Conservation (phyloP, 2,888 invertebrate species). For the Neocrepidodera transversa region DNA sequence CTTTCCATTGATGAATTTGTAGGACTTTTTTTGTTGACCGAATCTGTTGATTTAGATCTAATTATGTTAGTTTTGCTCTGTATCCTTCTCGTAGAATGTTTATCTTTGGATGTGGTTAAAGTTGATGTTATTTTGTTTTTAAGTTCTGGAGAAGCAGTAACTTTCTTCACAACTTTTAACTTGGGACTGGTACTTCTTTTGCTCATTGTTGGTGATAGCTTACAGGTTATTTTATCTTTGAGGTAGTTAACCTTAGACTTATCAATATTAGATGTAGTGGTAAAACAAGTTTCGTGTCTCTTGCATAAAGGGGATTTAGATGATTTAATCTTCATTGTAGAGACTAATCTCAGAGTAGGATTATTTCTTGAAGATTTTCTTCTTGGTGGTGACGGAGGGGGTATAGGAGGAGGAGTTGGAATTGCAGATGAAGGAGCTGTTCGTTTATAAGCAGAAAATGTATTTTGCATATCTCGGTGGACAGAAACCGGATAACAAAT, state of each 20-base stretch:
- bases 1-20: conserved; percentile 32
- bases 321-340: conserved; percentile 61
- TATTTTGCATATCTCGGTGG: conserved; percentile 59
- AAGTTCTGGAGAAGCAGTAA: conserved; percentile 53
- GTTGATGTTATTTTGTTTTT: conserved; percentile 57
- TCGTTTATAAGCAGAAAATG: conserved; percentile 68
- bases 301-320: conserved; percentile 53
- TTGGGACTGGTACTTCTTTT: conserved; percentile 49
- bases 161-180: conserved; percentile 51
- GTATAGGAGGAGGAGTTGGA: conserved; percentile 51
- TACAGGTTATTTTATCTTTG: conserved; percentile 69
- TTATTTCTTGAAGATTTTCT: conserved; percentile 79
- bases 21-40: conserved; percentile 42
- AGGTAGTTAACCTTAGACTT: conserved; percentile 68
- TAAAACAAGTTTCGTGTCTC: conserved; percentile 64
- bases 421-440: conserved; percentile 65
- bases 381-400: conserved; percentile 77
- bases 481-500: conserved; percentile 68
- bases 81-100: conserved; percentile 59
- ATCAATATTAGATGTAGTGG: conserved; percentile 53
- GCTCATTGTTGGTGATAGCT: conserved; percentile 58
- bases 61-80: conserved; percentile 52
- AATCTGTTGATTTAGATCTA: conserved; percentile 39
- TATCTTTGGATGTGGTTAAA: conserved; percentile 55
- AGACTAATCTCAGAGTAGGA: conserved; percentile 71